Percentiles rank a stretch among this genome's conserved stretches.
Evolutionary conservation across 1,140 invertebrate genomes (phyloP).

Genomic region (Epicauta chinensis): DNA sequence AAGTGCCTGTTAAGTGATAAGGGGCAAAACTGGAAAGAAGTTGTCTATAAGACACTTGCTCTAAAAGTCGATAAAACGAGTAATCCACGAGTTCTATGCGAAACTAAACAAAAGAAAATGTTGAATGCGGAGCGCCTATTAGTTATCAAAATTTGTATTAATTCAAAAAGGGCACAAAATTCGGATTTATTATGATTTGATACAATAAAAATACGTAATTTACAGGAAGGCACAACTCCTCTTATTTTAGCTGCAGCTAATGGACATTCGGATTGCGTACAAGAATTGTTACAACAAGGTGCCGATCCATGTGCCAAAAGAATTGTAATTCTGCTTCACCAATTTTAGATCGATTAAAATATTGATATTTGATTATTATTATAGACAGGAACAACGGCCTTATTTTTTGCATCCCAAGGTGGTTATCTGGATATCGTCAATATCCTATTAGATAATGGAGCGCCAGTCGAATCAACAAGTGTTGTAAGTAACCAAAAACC

Average conservation of each 20-base stretch:
- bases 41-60: too few relatives aligned
- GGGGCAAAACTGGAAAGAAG: too few relatives aligned
- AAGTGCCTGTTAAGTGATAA: too few relatives aligned
- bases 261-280: slow-evolving; percentile 80
- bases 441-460: slow-evolving; percentile 68
- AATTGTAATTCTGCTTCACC: slow-evolving; percentile 70
- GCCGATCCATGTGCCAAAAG: slow-evolving; percentile 76
- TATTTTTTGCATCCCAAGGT: slow-evolving; percentile 89
- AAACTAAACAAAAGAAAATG: too few relatives aligned
- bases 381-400: slow-evolving; percentile 82
- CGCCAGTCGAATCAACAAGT: slow-evolving; percentile 72
- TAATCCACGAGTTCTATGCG: too few relatives aligned
- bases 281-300: slow-evolving; percentile 80
- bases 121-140: too few relatives aligned
- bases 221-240: slow-evolving; percentile 87
- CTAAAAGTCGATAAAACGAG: too few relatives aligned
- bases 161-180: not conserved
- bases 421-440: slow-evolving; percentile 78
- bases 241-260: slow-evolving; percentile 83
- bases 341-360: not conserved
- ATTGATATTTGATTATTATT: slow-evolving; percentile 27
- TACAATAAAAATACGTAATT: too few relatives aligned
- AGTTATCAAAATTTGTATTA: too few relatives aligned
- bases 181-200: not conserved
- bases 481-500: slow-evolving; percentile 53